phyloP scores from a whole-genome alignment of 2,888 invertebrate genomes.

The Panorpa germanica region DNA sequence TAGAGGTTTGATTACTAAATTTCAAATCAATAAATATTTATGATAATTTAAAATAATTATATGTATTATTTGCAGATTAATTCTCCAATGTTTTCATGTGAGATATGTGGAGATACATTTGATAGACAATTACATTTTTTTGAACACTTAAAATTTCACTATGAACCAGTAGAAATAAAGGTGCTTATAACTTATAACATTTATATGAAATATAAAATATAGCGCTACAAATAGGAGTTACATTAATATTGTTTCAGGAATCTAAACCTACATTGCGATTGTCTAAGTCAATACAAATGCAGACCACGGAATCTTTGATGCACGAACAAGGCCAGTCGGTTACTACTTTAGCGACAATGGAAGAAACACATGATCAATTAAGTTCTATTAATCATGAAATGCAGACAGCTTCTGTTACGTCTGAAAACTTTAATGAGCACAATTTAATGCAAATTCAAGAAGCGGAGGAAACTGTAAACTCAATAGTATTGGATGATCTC shows the following conservation, averaged over 20 bases:
- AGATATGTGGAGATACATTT: constrained; percentile 58
- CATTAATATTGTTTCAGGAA: constrained; percentile 11
- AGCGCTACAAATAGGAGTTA: too few relatives aligned
- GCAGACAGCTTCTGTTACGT: constrained; percentile 23
- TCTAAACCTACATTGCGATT: constrained; percentile 6
- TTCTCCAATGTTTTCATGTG: constrained; percentile 29
- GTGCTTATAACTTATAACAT: too few relatives aligned
- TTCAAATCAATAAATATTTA: too few relatives aligned
- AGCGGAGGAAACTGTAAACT: too few relatives aligned
- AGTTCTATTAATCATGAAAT: too few relatives aligned
- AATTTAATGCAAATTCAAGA: constrained; percentile 9
- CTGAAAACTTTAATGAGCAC: constrained; percentile 24
- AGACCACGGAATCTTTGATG: constrained; percentile 20
- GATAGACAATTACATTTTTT: constrained; percentile 67
- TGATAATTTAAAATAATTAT: too few relatives aligned
- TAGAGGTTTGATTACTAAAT: background rate
- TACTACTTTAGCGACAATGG: too few relatives aligned
- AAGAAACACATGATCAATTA: too few relatives aligned
- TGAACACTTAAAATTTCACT: constrained; percentile 67
- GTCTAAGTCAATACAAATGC: constrained; percentile 19
- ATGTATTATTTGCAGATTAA: constrained; percentile 12
- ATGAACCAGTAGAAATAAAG: constrained; percentile 34
- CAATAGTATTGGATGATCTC: too few relatives aligned
- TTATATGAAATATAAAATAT: too few relatives aligned
- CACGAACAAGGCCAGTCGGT: too few relatives aligned